Conservation (phyloP, 2,797 vertebrate species). For the Oreonectes daqikongensis region DNA sequence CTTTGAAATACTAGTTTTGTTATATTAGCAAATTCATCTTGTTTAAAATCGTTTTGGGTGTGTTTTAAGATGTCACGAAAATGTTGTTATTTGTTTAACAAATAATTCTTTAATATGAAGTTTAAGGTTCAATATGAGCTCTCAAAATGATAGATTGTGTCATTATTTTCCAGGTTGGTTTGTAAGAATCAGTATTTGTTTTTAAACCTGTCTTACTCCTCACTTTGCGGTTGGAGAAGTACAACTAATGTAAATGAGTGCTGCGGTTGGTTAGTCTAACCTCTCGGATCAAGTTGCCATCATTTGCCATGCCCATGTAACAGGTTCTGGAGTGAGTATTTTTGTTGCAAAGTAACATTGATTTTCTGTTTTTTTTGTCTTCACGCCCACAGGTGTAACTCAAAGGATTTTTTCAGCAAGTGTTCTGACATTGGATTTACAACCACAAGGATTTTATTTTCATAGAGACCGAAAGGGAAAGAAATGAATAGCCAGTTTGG, state of each 20-base stretch:
- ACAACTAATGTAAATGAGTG: conserved; percentile 11
- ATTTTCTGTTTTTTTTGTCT: conserved; percentile 31
- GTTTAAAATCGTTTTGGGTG: background rate
- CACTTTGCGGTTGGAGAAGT: conserved; percentile 2
- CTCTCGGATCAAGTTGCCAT: conserved; percentile 14
- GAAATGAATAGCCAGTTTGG: conserved; percentile 52
- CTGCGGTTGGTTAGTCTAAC: conserved; percentile 3
- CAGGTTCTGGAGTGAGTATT: conserved; percentile 30
- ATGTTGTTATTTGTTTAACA: background rate
- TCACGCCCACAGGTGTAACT: conserved; percentile 36
- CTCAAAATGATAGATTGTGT: background rate
- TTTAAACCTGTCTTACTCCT: background rate
- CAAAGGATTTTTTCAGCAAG: conserved; percentile 49
- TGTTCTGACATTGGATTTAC: conserved; percentile 53
- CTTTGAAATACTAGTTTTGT: background rate
- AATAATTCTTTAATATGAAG: background rate
- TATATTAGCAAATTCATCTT: background rate
- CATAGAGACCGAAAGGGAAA: conserved; percentile 26
- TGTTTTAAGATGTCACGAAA: background rate
- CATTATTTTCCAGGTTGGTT: background rate
- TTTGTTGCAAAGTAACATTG: conserved; percentile 26
- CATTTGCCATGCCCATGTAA: conserved; percentile 5
- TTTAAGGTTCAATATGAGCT: too few relatives aligned
- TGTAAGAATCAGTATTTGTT: background rate
- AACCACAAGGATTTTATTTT: conserved; percentile 33